Conservation (phyloP, 1,140 invertebrate genomes). For the Drosophila ironensis region DNA sequence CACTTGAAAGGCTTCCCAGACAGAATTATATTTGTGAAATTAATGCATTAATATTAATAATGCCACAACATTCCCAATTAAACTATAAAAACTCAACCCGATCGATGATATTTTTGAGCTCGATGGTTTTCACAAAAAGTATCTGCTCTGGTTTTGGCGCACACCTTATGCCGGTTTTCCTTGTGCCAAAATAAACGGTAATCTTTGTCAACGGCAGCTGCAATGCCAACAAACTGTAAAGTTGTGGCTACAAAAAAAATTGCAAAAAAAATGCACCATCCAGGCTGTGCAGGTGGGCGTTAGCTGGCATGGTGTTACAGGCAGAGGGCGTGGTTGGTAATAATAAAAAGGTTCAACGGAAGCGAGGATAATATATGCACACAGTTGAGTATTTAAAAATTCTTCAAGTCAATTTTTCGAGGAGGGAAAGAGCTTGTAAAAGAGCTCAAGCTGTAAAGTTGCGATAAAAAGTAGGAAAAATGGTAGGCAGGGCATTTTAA, state of each 20-base stretch:
- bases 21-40: too few relatives aligned
- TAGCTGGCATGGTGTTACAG: slow-evolving; percentile 13
- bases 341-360: slow-evolving; percentile 31
- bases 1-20: too few relatives aligned
- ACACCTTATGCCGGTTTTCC: slow-evolving; percentile 7
- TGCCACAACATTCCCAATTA: too few relatives aligned
- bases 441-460: too few relatives aligned
- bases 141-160: slow-evolving; percentile 10
- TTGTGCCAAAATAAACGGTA: slow-evolving; percentile 37
- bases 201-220: slow-evolving; percentile 51
- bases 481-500: too few relatives aligned
- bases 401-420: not conserved
- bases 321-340: slow-evolving; percentile 31
- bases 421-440: too few relatives aligned
- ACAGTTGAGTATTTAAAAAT: slow-evolving; percentile 17
- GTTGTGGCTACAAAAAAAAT: slow-evolving; percentile 20
- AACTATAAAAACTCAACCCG: too few relatives aligned
- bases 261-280: not conserved
- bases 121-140: too few relatives aligned
- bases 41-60: too few relatives aligned
- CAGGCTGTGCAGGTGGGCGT: slow-evolving; percentile 21
- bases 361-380: slow-evolving; percentile 35
- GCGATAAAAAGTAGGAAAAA: too few relatives aligned
- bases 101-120: too few relatives aligned
- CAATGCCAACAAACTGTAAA: slow-evolving; percentile 24